Evolutionary conservation across 2,797 vertebrate species (phyloP).

Genomic region (Tapirus indicus): DNA sequence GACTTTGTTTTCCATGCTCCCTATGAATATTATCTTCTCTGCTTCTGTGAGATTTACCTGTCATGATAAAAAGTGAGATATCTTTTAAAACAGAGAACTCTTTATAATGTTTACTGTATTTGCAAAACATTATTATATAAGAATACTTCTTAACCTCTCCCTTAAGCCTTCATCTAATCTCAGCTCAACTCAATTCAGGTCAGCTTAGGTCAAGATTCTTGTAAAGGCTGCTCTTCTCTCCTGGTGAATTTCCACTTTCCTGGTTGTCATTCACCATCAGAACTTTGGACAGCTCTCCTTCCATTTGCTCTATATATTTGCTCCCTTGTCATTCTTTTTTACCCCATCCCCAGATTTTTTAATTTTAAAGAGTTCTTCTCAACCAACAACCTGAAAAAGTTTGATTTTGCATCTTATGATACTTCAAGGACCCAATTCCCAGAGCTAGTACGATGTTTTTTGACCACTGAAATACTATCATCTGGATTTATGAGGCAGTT

Average conservation of each 20-base stretch:
- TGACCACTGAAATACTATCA: neutral
- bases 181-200: neutral
- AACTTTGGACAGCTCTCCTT: neutral
- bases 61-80: neutral
- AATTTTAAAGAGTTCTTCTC: neutral
- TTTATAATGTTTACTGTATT: neutral
- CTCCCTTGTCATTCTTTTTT: neutral
- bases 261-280: neutral
- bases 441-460: neutral
- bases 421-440: neutral
- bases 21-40: neutral
- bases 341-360: neutral
- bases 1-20: neutral
- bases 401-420: neutral
- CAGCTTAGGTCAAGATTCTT: neutral
- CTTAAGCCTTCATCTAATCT: neutral
- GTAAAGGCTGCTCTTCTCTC: neutral
- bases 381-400: neutral
- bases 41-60: neutral
- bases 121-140: neutral
- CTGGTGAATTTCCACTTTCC: neutral
- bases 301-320: neutral
- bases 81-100: neutral
- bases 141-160: neutral
- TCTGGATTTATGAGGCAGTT: neutral